Evolutionary conservation across 2,797 vertebrate genomes (phyloP), one percentile per base, ranked within the genome.

Genomic region (Epinephelus malabaricus): DNA sequence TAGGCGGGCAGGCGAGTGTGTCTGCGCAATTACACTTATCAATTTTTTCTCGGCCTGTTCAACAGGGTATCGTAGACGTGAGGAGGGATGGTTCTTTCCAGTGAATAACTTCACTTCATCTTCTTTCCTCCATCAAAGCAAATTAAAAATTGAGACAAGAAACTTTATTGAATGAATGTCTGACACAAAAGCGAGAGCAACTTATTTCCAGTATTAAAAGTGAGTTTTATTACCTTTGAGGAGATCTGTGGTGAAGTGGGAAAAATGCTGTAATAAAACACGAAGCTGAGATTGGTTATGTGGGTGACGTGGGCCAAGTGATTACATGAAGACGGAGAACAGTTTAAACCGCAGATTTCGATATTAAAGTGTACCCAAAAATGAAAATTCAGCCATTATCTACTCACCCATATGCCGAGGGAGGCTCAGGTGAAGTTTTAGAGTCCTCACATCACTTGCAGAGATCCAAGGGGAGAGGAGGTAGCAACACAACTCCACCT

Each of bases 131-230:
- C 62, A 38, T 78, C 80, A 50, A 43, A 70, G 61, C 60, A 72
- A 83, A 77, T 81, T 43, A 73, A 81, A 78, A 38, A 38, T 27
- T 15, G 34, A 76, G 12, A 56, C 21, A 30, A 27, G 27, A 55
- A 64, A 73, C 23, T 70, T 56, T 43, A 58, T 79, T 55, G 34
- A 83, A 69, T 14, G 25, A 27, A 34, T 2, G 25, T 61, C n/a
- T 58, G 38, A 13, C 49, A 34, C 43, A 70, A 67, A 79, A 2
- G 23, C 8, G 1, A 19, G 11, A 12, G 13, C 38, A 21, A 53
- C 19, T 76, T 65, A 19, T 60, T 75, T 70, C 49, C 30, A 54
- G 7, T 78, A 55, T 82, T 64, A 64, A 69, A 61, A 21, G 10
- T 34, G 30, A 55, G 49, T 64, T 85, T 66, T 76, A 71, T 69